phyloP scores from a whole-genome alignment of 2,888 invertebrate species.

The Carpatolechia fugitivella region DNA sequence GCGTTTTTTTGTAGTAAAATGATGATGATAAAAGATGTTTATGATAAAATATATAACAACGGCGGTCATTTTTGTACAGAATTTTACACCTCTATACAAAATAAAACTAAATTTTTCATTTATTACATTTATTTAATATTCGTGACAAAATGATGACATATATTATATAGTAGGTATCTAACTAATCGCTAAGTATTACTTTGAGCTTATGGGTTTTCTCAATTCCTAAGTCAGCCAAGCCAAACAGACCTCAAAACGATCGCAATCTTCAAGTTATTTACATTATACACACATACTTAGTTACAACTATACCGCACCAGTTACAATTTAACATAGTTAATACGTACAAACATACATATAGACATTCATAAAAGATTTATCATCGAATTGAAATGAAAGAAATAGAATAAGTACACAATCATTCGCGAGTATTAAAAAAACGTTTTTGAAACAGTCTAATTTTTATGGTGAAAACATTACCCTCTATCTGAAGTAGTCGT shows the following conservation, averaged over 20 bases:
- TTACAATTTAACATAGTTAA: conserved; percentile 19
- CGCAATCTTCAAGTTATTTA: conserved; percentile 47
- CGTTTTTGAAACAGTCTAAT: not conserved
- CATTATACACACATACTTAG: conserved; percentile 40
- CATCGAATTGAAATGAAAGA: not conserved
- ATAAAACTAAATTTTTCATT: conserved; percentile 39
- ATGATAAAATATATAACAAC: no score
- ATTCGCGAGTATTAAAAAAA: no score
- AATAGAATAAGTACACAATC: no score
- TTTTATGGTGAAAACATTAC: not conserved
- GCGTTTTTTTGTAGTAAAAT: no score
- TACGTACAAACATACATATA: not conserved
- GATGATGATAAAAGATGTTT: no score
- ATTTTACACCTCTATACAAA: conserved; percentile 18
- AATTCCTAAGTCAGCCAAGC: conserved; percentile 74
- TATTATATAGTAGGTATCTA: conserved; percentile 49
- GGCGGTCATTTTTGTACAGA: no score
- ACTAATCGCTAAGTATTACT: conserved; percentile 51
- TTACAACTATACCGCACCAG: conserved; percentile 28
- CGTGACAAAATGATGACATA: conserved; percentile 70
- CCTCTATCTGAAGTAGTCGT: no score
- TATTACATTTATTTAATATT: conserved; percentile 68
- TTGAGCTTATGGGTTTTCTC: conserved; percentile 74
- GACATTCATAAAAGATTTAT: not conserved
- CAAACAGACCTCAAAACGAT: conserved; percentile 44